Percentiles rank a stretch among this genome's conserved stretches.
Evolutionary conservation across 2,888 invertebrate species (phyloP).

Genomic region (Axea sp.): DNA sequence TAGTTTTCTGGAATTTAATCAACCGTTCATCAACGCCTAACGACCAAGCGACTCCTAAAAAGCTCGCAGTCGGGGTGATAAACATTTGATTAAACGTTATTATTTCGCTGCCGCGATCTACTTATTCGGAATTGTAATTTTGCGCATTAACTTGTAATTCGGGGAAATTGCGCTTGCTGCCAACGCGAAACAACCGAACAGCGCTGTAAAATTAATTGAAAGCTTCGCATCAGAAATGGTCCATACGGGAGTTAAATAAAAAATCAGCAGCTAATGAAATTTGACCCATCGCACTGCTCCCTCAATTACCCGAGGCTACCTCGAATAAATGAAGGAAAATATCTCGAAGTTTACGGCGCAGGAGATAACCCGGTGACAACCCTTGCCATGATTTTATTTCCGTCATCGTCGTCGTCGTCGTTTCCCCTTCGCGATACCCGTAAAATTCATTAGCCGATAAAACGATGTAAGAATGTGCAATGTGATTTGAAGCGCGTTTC

Average conservation of each 20-base stretch:
- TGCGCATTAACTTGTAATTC: too few species aligned
- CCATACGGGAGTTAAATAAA: constrained; percentile 6
- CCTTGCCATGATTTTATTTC: constrained; percentile 39
- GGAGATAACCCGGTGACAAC: constrained; percentile 13
- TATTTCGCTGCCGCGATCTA: too few species aligned
- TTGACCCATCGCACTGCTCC: constrained; percentile 14
- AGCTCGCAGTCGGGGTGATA: too few species aligned
- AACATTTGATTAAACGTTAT: too few species aligned
- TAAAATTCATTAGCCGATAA: constrained; percentile 55
- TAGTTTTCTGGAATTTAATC: too few species aligned
- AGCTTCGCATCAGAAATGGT: background rate
- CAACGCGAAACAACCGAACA: too few species aligned
- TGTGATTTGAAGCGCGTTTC: constrained; percentile 53
- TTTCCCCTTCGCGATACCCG: constrained; percentile 34
- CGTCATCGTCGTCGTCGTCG: constrained; percentile 27
- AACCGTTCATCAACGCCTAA: too few species aligned
- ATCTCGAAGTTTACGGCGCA: constrained; percentile 23
- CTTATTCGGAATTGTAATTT: too few species aligned
- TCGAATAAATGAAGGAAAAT: constrained; percentile 36
- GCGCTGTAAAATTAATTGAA: constrained; percentile 2
- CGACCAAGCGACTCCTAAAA: too few species aligned
- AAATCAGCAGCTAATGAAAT: constrained; percentile 31
- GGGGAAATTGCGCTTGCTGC: too few species aligned
- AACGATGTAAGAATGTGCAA: constrained; percentile 47
- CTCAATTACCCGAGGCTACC: constrained; percentile 12